Evolutionary conservation across 1,140 invertebrate genomes (phyloP), one percentile per base, ranked within the genome.

Genomic region (Listronotus bonariensis): DNA sequence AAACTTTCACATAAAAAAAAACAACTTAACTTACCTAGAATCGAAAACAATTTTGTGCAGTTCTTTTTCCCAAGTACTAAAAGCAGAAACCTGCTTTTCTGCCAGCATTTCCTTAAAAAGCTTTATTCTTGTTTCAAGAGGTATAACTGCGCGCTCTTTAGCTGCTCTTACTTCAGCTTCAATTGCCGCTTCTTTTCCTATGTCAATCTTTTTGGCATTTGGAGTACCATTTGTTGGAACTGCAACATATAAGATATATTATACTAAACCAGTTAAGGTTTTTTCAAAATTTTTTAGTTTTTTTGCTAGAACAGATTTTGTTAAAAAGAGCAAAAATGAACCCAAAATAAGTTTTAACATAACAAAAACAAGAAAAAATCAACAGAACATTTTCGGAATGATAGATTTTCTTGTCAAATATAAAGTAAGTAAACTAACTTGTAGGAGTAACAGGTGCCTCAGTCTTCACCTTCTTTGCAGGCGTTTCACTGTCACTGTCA

Each of bases 1-100:
- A 26, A 26, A 5, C 20, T 26, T 26, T 26, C 5, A 26, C 1
- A 26, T 5, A 3, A 26, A 26, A 26, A 26, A 26, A 26, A 26
- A 3, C 20, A 26, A 26, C 5, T 26, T 15, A 41, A 43, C 26
- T 59, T 31, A 66, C 64, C 64, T 66, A 31, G 92, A 89, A 83
- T 99, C 98, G 81, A 99, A 99, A 0, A 99, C 97, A 75, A 99
- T 99, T 85, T 99, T 99, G 78, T 98, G 96, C 20, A 99, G 85
- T 79, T 99, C 98, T 80, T 99, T 99, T 82, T 99, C 97, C 96
- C 97, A 99, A 0, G 97, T 98, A 75, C 93, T 96, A 80, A 98
- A 98, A 56, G 97, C 96, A 52, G 95, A 97, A 11, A 99, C 95
- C 80, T 97, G 92, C 83, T 98, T 98, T 80, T 99, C 97, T 45